Base-by-base conservation (phyloP, 2,797 vertebrate species). In the Geotrypetes seraphini region DNA sequence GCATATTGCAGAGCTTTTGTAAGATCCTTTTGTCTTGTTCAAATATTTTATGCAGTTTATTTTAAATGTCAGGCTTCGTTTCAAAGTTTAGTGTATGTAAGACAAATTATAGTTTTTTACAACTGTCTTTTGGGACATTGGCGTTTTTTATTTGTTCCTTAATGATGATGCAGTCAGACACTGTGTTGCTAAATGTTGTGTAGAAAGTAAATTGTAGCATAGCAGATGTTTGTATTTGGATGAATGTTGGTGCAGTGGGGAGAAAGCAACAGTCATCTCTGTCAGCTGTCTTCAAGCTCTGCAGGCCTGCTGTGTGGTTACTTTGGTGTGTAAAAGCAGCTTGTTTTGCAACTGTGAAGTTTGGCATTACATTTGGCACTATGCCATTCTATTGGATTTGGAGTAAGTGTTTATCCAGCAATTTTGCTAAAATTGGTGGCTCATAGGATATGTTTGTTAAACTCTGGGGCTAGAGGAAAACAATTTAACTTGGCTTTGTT, bases 181-280 rank as follows among this genome's bases (percentile, higher is more conserved):
- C 85, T 66, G 73, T 79, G 81, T 70, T 90, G 91, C 78, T 92
- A 89, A 89, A 87, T 91, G 91, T 89, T 86, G 81, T 87, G 88
- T 85, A 88, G 88, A 87, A 91, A 88, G 88, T 87, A 90, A 91
- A 90, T 89, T 84, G 83, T 76, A 73, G 59, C 70, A 69, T 79
- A 83, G 71, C 90, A 93, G 89, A 91, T 94, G 91, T 93, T 79
- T 73, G 60, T 60, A 49, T 63, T 63, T 64, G 69, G 66, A 79
- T 78, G 77, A 78, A 72, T 81, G 75, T 69, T 66, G 39, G 43
- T 69, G 66, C 60, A 66, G 71, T 66, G 58, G 78, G 78, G 76
- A 71, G 79, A 75, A 71, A 60, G 71, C 67, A 70, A 76, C 57
- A 66, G 80, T 74, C 53, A 81, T 85, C 70, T 82, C 83, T 66